Evolutionary conservation across 2,888 invertebrate genomes (phyloP), one percentile per base, ranked within the genome.

Genomic region (Erebia epiphron): DNA sequence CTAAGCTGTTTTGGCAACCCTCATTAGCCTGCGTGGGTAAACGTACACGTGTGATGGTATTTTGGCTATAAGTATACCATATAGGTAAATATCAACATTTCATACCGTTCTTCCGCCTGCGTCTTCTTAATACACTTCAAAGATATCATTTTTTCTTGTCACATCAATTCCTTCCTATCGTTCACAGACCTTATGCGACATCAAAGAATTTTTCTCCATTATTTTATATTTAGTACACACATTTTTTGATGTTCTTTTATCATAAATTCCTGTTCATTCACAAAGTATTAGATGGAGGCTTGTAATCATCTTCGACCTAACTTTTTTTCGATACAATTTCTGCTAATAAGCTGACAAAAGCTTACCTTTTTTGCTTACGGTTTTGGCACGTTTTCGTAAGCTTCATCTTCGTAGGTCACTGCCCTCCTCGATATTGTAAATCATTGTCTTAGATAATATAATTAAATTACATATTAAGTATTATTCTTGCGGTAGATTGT

Each of bases 131-230:
- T 46, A 61, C 11, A 61, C 21, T 46, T 61, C 46, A 61, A 61
- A 61, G 46, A 7, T 43, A 41, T 16, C 13, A 16, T 43, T 60
- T 60, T 41, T 43, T 43, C 46, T 14, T 10, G 13, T 61, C 43
- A 13, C 61, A 43, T 13, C 21, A 46, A 61, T 46, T 18, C 18
- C 46, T n/a, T 18, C 58, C 35, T 9, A 35, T 46, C 61, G 61
- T 13, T 43, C 46, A 13, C 46, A 61, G 18, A 46, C 61, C 13
- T 21, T 46, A 16, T 21, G 21, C 11, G 61, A 46, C 46, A 46
- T 61, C 61, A 61, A 46, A 61, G 61, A 61, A 46, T 61, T 46
- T 46, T 43, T 46, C 61, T 46, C 61, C 18, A 61, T 46, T 61
- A 61, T 41, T 60, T 46, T 18, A 46, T 61, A 46, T 61, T 46